Percentiles rank a stretch among this genome's conserved stretches.
phyloP scores from a whole-genome alignment of 2,113 vertebrate species.

The Clarias batrachus region DNA sequence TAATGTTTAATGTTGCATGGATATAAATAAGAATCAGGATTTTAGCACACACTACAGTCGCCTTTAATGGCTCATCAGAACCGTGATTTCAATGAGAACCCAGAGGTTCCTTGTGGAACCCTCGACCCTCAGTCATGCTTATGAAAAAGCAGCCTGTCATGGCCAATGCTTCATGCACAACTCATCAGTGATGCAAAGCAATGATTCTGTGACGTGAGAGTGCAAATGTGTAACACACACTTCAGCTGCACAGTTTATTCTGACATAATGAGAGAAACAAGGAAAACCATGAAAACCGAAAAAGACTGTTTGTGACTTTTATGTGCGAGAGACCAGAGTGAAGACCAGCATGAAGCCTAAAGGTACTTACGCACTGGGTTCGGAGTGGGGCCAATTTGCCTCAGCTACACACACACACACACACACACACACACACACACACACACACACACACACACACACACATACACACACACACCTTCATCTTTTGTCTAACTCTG shows the following conservation, averaged over 20 bases:
- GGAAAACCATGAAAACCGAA: background rate
- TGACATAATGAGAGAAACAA: background rate
- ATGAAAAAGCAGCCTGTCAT: background rate
- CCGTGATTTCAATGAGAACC: background rate
- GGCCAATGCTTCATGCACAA: background rate
- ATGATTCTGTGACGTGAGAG: background rate
- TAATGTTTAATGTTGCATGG: background rate
- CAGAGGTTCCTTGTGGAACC: background rate
- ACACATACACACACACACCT: background rate
- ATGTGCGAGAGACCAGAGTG: background rate
- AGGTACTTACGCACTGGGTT: background rate
- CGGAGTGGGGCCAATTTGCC: background rate
- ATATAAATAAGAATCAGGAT: background rate
- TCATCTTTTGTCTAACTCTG: no score
- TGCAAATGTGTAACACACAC: background rate
- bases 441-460: conserved; percentile 15
- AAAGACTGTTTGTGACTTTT: background rate
- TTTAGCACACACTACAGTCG: background rate
- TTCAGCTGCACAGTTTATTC: background rate
- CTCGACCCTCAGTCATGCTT: background rate
- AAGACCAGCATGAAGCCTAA: background rate
- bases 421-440: background rate
- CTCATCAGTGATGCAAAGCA: background rate
- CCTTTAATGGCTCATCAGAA: background rate
- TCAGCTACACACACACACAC: background rate